Evolutionary conservation across 2,797 vertebrate genomes (phyloP).

Genomic region (Falco naumanni): DNA sequence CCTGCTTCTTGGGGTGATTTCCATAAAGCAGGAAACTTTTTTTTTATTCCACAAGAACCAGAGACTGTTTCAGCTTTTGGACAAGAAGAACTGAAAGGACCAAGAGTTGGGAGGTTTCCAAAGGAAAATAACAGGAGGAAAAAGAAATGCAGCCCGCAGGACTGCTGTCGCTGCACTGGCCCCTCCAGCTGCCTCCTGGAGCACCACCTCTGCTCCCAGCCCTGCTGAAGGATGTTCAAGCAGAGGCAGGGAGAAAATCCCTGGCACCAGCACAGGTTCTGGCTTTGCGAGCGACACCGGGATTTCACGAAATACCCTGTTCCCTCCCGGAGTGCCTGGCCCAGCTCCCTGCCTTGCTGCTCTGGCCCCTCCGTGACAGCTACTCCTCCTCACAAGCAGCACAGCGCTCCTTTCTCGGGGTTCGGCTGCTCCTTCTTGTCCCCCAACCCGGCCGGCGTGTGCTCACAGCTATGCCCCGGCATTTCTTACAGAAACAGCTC

Average conservation of each 20-base stretch:
- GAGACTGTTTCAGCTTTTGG: background rate
- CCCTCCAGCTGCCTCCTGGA: background rate
- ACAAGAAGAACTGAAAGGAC: background rate
- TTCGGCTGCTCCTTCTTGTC: background rate
- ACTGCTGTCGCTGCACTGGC: rapidly evolving
- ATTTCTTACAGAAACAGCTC: background rate
- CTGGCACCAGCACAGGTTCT: background rate
- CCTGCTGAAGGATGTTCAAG: background rate
- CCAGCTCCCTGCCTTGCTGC: background rate
- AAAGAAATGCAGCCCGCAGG: rapidly evolving
- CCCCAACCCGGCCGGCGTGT: background rate
- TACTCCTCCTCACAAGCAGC: background rate
- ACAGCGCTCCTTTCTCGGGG: background rate
- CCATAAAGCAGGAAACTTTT: background rate
- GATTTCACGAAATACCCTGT: background rate
- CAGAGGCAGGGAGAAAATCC: background rate
- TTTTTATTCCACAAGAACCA: background rate
- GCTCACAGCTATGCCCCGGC: background rate
- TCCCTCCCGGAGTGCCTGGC: background rate
- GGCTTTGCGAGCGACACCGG: background rate
- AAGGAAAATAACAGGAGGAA: background rate
- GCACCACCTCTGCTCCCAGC: background rate
- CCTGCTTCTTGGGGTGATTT: background rate
- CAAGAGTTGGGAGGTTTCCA: background rate
- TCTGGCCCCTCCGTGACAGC: background rate